These are phyloP conservation scores for Notocelia uddmanniana DNA, from an alignment of 2,888 invertebrate species.

Conservation along the genomic window DNA sequence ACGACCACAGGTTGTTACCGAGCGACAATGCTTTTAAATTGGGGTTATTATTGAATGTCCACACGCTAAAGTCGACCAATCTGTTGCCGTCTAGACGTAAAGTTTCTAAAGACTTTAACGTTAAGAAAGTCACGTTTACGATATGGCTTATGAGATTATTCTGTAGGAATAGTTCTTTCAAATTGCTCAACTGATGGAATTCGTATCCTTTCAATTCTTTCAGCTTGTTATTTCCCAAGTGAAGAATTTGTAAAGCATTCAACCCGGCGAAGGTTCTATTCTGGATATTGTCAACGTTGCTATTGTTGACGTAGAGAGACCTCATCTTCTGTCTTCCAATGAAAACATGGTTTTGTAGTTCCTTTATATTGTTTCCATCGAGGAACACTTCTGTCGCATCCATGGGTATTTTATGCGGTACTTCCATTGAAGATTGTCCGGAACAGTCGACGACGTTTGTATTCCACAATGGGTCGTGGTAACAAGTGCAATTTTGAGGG, in stretches of 20 bases:
- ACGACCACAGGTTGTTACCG: constrained; percentile 95
- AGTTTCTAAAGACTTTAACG: constrained; percentile 91
- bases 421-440: constrained; percentile 90
- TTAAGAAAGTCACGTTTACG: constrained; percentile 92
- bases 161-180: constrained; percentile 94
- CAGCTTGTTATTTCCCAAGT: constrained; percentile 94
- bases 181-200: constrained; percentile 91
- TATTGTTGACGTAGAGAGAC: constrained; percentile 93
- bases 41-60: constrained; percentile 89
- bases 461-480: constrained; percentile 97
- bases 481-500: constrained; percentile 96
- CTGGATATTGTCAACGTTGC: constrained; percentile 93
- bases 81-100: constrained; percentile 94
- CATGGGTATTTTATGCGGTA: constrained; percentile 96
- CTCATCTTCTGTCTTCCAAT: constrained; percentile 96
- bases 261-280: constrained; percentile 96
- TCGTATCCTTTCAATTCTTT: constrained; percentile 93
- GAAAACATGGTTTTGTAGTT: constrained; percentile 94
- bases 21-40: constrained; percentile 91
- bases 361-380: constrained; percentile 95
- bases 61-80: constrained; percentile 91
- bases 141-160: constrained; percentile 93
- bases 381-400: constrained; percentile 97
- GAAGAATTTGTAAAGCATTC: constrained; percentile 91
- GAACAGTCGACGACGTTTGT: constrained; percentile 97